A percentile compares a stretch with the other conserved stretches of the same genome.
phyloP scores from a whole-genome alignment of 2,888 invertebrate genomes.

The Erebia aethiops region DNA sequence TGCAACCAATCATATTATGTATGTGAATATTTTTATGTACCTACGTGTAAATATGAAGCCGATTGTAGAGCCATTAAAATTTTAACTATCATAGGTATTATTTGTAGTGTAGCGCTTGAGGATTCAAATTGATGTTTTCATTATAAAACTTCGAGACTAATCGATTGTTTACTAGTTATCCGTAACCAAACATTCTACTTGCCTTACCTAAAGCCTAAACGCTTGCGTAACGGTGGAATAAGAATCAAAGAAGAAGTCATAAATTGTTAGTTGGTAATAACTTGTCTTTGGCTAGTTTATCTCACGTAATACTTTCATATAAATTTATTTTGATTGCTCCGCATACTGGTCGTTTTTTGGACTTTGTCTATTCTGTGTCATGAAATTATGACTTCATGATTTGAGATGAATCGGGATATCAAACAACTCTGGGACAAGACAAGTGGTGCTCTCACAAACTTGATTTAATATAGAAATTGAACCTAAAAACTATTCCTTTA shows the following conservation, averaged over 20 bases:
- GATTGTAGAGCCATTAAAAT: conserved; percentile 13
- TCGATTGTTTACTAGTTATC: conserved; percentile 37
- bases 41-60: background rate
- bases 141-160: conserved; percentile 37
- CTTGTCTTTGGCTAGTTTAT: conserved; percentile 23
- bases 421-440: too few species aligned
- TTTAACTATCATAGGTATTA: conserved; percentile 11
- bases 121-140: conserved; percentile 9
- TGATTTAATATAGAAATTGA: too few species aligned
- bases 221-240: conserved; percentile 41
- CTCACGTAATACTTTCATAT: conserved; percentile 27
- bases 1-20: conserved; percentile 22
- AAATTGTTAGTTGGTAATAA: conserved; percentile 28
- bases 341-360: background rate
- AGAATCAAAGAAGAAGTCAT: conserved; percentile 33
- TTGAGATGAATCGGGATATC: too few species aligned
- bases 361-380: too few species aligned
- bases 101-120: background rate
- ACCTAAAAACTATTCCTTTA: too few species aligned
- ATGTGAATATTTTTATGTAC: conserved; percentile 25
- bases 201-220: conserved; percentile 30
- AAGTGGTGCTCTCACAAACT: too few species aligned
- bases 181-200: conserved; percentile 39
- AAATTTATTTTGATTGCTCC: conserved; percentile 15
- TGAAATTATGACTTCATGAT: too few species aligned